These are phyloP conservation scores for Rhagonycha fulva DNA, from an alignment of 2,888 invertebrate genomes.

Conservation along the genomic window DNA sequence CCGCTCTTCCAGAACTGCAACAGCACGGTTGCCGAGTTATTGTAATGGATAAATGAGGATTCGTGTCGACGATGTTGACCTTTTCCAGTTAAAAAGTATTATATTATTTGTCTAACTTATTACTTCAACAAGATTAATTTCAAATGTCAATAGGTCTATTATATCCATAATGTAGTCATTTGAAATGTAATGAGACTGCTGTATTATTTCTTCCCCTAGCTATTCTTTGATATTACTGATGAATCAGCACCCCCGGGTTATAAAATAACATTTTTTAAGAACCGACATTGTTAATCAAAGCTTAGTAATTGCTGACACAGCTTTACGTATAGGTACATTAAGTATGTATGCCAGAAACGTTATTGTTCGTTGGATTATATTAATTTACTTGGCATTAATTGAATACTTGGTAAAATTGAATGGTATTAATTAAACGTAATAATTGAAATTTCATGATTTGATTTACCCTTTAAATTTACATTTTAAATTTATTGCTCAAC, in stretches of 20 bases:
- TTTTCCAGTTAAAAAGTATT: neutral
- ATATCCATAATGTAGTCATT: neutral
- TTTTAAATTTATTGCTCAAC: neutral
- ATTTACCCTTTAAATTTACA: neutral
- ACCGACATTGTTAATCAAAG: neutral
- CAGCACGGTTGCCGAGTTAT: neutral
- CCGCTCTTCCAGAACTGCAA: neutral
- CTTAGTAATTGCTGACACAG: neutral
- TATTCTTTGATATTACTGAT: neutral
- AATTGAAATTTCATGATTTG: neutral
- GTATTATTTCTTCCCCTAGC: neutral
- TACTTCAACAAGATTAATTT: neutral
- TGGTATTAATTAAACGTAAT: neutral
- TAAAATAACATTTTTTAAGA: neutral
- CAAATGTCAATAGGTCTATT: neutral
- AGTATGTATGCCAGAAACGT: neutral
- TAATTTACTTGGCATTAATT: neutral
- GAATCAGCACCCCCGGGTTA: neutral
- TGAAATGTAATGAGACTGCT: neutral
- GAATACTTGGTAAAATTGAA: neutral
- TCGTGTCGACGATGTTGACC: neutral
- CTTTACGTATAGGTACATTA: neutral
- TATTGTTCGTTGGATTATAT: neutral
- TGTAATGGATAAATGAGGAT: neutral
- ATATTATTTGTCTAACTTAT: neutral